phyloP scores from a whole-genome alignment of 2,113 vertebrate genomes.

The Ifrita kowaldi region DNA sequence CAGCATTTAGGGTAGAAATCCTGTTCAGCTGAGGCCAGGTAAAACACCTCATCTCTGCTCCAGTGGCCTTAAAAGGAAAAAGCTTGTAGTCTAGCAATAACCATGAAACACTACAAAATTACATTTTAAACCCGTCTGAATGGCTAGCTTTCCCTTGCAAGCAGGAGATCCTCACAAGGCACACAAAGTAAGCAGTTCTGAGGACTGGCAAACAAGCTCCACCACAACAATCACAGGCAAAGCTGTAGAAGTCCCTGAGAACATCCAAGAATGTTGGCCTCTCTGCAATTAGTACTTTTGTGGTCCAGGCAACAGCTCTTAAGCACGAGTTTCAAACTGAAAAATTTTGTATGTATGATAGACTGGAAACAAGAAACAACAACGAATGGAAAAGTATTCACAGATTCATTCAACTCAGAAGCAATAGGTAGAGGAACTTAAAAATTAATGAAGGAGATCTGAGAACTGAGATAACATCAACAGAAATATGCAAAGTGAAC shows the following conservation, averaged over 20 bases:
- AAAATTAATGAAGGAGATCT: neutral
- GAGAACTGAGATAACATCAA: neutral
- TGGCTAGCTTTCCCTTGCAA: neutral
- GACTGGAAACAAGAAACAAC: neutral
- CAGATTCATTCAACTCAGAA: neutral
- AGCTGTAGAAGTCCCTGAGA: neutral
- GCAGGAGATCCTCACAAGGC: neutral
- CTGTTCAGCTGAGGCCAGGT: neutral
- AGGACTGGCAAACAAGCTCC: neutral
- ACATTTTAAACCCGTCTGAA: neutral
- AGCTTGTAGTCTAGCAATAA: neutral
- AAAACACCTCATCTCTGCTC: neutral
- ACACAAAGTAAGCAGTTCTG: neutral
- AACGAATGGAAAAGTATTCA: neutral
- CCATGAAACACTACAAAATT: neutral
- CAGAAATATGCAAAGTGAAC: neutral
- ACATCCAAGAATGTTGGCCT: accelerated
- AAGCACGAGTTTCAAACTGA: neutral
- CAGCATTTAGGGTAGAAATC: neutral
- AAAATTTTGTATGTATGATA: neutral
- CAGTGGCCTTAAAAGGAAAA: neutral
- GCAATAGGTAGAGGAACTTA: neutral
- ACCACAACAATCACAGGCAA: neutral
- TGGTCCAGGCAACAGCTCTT: neutral
- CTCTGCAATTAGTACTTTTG: neutral